Conservation (phyloP, 2,888 invertebrate genomes). For the Callosobruchus maculatus region DNA sequence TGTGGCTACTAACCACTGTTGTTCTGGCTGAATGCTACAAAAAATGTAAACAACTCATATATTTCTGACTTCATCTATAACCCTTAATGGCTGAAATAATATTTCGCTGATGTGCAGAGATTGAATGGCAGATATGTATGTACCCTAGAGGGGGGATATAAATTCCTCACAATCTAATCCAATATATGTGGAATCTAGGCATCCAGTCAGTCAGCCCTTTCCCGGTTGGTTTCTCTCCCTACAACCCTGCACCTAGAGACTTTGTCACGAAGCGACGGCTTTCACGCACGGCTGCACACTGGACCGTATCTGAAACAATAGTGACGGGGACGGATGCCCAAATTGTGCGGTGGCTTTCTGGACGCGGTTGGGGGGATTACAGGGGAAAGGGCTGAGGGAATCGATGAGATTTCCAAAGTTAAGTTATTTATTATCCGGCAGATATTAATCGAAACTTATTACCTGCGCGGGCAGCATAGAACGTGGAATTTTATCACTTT, state of each 20-base stretch:
- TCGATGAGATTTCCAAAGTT: no score
- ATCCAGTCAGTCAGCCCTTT: no score
- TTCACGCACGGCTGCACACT: not conserved
- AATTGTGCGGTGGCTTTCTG: not conserved
- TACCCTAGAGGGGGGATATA: not conserved
- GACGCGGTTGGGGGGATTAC: not conserved
- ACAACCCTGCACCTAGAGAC: not conserved
- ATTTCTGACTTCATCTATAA: no score
- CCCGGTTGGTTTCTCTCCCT: not conserved
- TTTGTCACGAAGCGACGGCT: not conserved
- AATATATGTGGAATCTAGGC: not conserved
- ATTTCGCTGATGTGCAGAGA: not conserved
- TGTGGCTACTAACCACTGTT: no score
- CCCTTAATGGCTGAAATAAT: not conserved
- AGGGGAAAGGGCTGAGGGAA: no score
- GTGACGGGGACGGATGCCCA: not conserved
- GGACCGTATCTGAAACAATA: not conserved
- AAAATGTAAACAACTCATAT: no score
- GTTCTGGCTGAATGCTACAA: no score
- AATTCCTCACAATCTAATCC: not conserved
- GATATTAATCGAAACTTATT: not conserved
- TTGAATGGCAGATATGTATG: no score
- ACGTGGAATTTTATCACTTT: no score
- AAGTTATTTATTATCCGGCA: not conserved
- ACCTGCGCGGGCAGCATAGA: no score